Evolutionary conservation across 2,888 invertebrate genomes (phyloP), one percentile per base, ranked within the genome.

Genomic region (Stenolophus ochropezus): DNA sequence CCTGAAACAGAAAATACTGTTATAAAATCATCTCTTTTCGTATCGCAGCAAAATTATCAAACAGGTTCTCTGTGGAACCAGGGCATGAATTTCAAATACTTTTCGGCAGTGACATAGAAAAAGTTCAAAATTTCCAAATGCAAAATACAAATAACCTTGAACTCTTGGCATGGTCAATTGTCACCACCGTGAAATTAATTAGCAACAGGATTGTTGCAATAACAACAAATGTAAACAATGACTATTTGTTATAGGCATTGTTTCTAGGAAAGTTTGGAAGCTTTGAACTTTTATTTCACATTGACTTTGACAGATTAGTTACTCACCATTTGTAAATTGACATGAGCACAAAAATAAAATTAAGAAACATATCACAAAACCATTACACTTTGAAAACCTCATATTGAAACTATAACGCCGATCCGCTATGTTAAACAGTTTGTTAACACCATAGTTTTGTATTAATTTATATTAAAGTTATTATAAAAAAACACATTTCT

Each of bases 1-100:
- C 93, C 95, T 95, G 89, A 16, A 69, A 56, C 0, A 56, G 5
- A 56, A 42, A 42, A 42, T 3, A 42, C n/a, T 20, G 6, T 56
- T 56, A 6, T n/a, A n/a, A n/a, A n/a, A n/a, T n/a, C 4, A 42
- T 42, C 33, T 11, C 33, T 8, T 42, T 42, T 42, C 11, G 33
- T n/a, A n/a, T n/a, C n/a, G n/a, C n/a, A n/a, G n/a, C 4, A 42
- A 1, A 42, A 42, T 42, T 42, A 42, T 8, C 11, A n/a, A n/a
- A n/a, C n/a, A n/a, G n/a, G n/a, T n/a, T n/a, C n/a, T n/a, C n/a
- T n/a, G n/a, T n/a, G n/a, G n/a, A n/a, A n/a, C n/a, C n/a, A n/a
- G n/a, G 33, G 33, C 33, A 42, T 42, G 4, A 42, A 42, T 8
- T 8, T 42, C 11, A 11, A 11, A 2, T 42, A 42, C 6, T 42